Evolutionary conservation across 2,797 vertebrate genomes (phyloP).

Genomic region (Bovichtus diacanthus): DNA sequence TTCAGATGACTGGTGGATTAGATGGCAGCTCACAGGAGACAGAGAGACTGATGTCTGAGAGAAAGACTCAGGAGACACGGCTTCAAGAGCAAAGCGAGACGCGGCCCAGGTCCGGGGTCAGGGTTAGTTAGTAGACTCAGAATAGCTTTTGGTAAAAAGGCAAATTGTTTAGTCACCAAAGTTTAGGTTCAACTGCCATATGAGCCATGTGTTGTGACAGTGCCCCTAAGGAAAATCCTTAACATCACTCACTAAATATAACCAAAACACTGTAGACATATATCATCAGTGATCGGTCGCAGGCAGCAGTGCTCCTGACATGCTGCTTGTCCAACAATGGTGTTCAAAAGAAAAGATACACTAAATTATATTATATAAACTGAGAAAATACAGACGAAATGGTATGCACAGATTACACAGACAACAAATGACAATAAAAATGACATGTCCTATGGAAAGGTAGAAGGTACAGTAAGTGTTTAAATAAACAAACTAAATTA

Average conservation of each 20-base stretch:
- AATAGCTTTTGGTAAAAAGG: slow-evolving; percentile 13
- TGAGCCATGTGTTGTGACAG: neutral
- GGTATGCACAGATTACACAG: neutral
- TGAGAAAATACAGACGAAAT: neutral
- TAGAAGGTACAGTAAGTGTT: neutral
- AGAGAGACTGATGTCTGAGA: slow-evolving; percentile 60
- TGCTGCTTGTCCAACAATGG: neutral
- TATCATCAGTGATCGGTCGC: neutral
- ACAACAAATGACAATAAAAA: neutral
- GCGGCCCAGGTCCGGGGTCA: slow-evolving; percentile 7
- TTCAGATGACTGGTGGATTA: slow-evolving; percentile 79
- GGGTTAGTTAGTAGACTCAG: slow-evolving; percentile 18
- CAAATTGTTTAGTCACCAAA: neutral
- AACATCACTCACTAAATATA: neutral
- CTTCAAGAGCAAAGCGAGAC: slow-evolving; percentile 25
- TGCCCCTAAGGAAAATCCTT: neutral
- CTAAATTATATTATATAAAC: neutral
- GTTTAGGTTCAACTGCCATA: neutral
- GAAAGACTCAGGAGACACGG: slow-evolving; percentile 50
- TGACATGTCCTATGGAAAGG: neutral
- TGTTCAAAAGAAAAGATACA: neutral
- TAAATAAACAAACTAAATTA: slow-evolving; percentile 4
- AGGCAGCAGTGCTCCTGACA: neutral
- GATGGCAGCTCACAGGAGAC: slow-evolving; percentile 69
- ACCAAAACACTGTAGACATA: neutral